Evolutionary conservation across 2,113 vertebrate species (phyloP).

Genomic region (Panthera tigris): DNA sequence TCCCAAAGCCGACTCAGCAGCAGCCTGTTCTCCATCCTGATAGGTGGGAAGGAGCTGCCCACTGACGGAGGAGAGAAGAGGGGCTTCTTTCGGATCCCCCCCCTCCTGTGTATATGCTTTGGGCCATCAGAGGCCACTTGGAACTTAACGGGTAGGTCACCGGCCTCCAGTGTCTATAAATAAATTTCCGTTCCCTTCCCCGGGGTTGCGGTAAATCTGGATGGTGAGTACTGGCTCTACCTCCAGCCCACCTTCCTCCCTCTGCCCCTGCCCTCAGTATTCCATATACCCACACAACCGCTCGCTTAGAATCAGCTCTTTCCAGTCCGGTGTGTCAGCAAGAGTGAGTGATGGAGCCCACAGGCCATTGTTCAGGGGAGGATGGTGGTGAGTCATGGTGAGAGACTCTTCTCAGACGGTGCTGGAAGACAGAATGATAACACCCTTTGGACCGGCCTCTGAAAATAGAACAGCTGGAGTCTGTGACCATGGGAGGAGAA

Average conservation of each 20-base stretch:
- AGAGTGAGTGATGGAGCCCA: background rate
- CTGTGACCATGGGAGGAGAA: background rate
- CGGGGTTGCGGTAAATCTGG: background rate
- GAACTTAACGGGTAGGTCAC: background rate
- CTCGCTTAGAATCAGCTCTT: background rate
- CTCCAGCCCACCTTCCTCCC: background rate
- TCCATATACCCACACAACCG: background rate
- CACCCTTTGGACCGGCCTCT: background rate
- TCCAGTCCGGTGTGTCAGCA: background rate
- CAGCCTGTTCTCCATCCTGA: background rate
- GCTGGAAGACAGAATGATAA: slow-evolving; percentile 45
- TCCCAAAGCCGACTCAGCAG: background rate
- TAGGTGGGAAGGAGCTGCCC: background rate
- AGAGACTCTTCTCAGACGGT: slow-evolving; percentile 24
- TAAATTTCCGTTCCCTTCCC: background rate
- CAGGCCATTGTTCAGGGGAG: slow-evolving; percentile 5
- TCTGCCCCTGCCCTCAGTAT: too few species aligned
- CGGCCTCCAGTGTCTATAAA: background rate
- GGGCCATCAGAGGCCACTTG: background rate
- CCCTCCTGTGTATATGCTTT: background rate
- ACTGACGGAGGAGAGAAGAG: background rate
- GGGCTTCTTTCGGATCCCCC: background rate
- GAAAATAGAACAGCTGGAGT: slow-evolving; percentile 50
- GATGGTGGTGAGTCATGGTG: slow-evolving; percentile 45
- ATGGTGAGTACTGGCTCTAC: background rate